Evolutionary conservation across 1,140 invertebrate species (phyloP).

Genomic region (Ruditapes philippinarum): DNA sequence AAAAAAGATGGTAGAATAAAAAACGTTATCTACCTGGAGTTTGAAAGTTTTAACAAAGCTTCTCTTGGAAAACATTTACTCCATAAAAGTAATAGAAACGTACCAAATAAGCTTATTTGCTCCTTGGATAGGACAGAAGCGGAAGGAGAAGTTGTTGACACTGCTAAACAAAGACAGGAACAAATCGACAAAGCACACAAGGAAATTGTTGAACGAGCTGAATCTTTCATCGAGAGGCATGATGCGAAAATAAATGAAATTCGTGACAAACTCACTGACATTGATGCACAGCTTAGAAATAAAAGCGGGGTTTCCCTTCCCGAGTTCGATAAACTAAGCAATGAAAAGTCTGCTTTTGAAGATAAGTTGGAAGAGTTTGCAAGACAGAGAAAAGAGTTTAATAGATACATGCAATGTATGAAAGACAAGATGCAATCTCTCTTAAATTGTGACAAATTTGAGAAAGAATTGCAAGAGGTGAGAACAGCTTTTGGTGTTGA

Average conservation of each 20-base stretch:
- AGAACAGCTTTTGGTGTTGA: constrained; percentile 76
- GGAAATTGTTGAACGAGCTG: constrained; percentile 29
- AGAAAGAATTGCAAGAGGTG: constrained; percentile 65
- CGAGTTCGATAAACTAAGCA: constrained; percentile 35
- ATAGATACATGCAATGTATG: constrained; percentile 42
- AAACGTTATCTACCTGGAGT: background rate
- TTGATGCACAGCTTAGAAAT: background rate
- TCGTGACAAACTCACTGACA: background rate
- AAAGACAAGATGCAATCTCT: constrained; percentile 58
- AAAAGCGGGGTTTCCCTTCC: background rate
- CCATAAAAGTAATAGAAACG: constrained; percentile 19
- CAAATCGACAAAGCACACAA: background rate
- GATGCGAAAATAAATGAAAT: constrained; percentile 31
- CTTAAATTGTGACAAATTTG: constrained; percentile 29
- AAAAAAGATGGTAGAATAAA: background rate
- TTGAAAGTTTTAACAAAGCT: constrained; percentile 6
- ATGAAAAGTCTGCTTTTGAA: constrained; percentile 63
- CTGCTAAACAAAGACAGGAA: background rate
- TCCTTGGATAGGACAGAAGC: constrained; percentile 22
- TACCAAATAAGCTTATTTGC: constrained; percentile 3
- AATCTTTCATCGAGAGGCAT: background rate
- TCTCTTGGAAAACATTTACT: background rate
- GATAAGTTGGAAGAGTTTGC: constrained; percentile 77
- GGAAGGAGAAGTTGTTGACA: background rate
- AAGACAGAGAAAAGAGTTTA: constrained; percentile 75